Base-by-base conservation (phyloP, 2,888 invertebrate genomes). In the Odontothrips loti region DNA sequence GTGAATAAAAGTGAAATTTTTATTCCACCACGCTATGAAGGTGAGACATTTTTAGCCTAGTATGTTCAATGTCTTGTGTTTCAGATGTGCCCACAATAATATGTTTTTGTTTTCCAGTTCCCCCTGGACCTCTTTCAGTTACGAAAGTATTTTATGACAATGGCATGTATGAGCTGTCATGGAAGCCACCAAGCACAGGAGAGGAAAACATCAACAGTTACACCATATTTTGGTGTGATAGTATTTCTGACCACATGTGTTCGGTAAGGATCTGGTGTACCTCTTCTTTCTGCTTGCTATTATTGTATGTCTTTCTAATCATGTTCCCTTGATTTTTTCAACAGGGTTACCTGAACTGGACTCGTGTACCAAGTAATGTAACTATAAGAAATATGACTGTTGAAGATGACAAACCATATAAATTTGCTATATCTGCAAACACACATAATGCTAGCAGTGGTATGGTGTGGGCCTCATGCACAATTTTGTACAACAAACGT, bases 381-480 rank as follows among this genome's bases (percentile, higher is more conserved):
- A 88, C 86, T 23, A 86, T 87, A 47, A 86, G 91, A 85, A 91
- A 91, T 79, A 89, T 92, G 84, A 90, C 91, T 43, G 89, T 93
- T 29, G 90, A 90, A 83, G 88, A 88, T 83, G 90, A 91, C 81
- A 87, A 87, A 81, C 90, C 91, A 51, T 93, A 91, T 86, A 94
- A 91, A 85, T 95, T 96, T 89, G 96, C 95, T 1, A 94, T 96
- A 82, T 92, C 96, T 9, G 94, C 94, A 0, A 95, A 96, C 85
- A 91, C 91, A 78, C 87, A 88, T 0, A 87, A 87, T 6, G 90
- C 89, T 82, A 95, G 94, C 84, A 95, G 95, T 86, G 96, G 96
- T 0, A 94, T 96, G 93, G 90, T 92, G 17, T 96, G 96, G 96
- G 93, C 95, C 15, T 90, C 91, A 58, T 96, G 96, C 83, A 93